Conservation (phyloP, 2,888 invertebrate species). For the Acholoe squamosa region DNA sequence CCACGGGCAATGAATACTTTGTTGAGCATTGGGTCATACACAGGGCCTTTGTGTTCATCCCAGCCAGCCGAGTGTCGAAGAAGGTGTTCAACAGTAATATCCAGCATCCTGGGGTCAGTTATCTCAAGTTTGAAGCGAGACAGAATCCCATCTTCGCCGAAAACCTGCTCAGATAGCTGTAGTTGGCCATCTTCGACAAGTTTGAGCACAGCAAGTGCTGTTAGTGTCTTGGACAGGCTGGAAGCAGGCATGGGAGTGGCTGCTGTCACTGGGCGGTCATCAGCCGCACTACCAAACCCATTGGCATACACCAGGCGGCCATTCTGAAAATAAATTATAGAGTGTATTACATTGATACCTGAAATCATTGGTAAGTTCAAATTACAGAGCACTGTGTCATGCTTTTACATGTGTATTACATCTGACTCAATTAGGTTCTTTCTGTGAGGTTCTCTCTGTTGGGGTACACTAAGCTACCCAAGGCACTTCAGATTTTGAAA, state of each 20-base stretch:
- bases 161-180: conserved; percentile 73
- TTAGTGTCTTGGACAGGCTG: conserved; percentile 78
- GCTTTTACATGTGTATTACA: too few relatives aligned
- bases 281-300: conserved; percentile 73
- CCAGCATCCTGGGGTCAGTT: conserved; percentile 74
- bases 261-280: conserved; percentile 61
- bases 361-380: too few relatives aligned
- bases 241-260: conserved; percentile 64
- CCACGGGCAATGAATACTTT: conserved; percentile 73
- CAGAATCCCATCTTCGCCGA: conserved; percentile 71
- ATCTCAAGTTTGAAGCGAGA: neutral
- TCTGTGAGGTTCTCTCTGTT: neutral
- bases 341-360: too few relatives aligned
- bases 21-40: conserved; percentile 77
- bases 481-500: too few relatives aligned
- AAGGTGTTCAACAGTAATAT: conserved; percentile 79
- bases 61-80: conserved; percentile 79
- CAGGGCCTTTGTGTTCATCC: conserved; percentile 74
- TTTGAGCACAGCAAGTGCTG: conserved; percentile 75
- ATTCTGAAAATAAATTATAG: conserved; percentile 10
- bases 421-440: neutral
- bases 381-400: too few relatives aligned
- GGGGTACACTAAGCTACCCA: too few relatives aligned
- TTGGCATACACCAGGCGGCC: conserved; percentile 74
- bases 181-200: conserved; percentile 75